Evolutionary conservation across 2,888 invertebrate genomes (phyloP), one percentile per base, ranked within the genome.

Genomic region (Herminia tarsipennalis): DNA sequence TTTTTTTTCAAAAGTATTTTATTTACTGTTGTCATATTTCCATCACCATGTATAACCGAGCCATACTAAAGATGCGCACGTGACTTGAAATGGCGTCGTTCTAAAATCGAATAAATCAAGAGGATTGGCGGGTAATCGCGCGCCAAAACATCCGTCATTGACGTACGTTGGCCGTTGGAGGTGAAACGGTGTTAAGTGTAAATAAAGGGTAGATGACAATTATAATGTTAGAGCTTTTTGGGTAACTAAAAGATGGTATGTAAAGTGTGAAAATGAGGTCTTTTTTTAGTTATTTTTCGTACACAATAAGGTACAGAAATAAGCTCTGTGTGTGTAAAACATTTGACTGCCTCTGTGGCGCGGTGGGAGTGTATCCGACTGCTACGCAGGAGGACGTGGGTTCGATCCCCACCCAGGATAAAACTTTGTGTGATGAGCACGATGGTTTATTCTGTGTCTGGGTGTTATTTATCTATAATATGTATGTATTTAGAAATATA

Each of bases 101-200:
- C 76, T 66, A 75, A 85, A 85, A 79, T 86, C 82, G 80, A 84
- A 86, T 83, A 80, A 87, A 84, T 86, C 86, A 83, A 88, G 86
- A 83, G 87, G 86, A 86, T 88, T 82, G 82, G 76, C 64, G 81
- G 83, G 79, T 86, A 88, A 87, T 87, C 84, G 82, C 70, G 78
- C 67, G 70, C 65, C 65, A 74, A 78, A 78, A 78, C 73, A 77
- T 64, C 59, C 65, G 70, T 73, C 70, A 67, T 51, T 54, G 54
- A 33, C 46, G 56, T 63, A 41, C 43, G 52, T 39, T 56, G 52
- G 43, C 55, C 50, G 48, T 17, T 32, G 10, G 44, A 45, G 51
- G 51, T 57, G 46, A 37, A 16, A 43, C 34, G 29, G 38, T 46
- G 9, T 73, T 66, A 56, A 72, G 56, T 62, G 57, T 69, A 76